Evolutionary conservation across 2,797 vertebrate species (phyloP), one percentile per base, ranked within the genome.

Genomic region (Silurus aristotelis): DNA sequence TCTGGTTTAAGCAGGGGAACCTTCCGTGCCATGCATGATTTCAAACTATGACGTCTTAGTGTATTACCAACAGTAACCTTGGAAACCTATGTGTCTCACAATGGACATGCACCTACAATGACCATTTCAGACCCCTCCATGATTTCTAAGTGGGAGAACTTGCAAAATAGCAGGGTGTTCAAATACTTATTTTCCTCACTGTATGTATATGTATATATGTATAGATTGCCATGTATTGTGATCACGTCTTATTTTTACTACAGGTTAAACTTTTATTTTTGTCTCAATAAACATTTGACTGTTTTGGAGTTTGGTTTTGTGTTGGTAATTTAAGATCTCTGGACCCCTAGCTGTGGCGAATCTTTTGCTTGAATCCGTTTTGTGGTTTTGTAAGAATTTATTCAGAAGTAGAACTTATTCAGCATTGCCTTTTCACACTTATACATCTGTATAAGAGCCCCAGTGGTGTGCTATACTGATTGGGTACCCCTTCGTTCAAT

Each of bases 381-480:
- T 72, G 58, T 80, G 22, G 5, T 73, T n/a, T 52, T 3, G 20
- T 31, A 75, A 64, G 67, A 85, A 38, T 82, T 76, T 76, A 76
- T 70, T 82, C 38, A 61, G 6, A 68, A 1, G 6, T 25, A 86
- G 19, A 20, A n/a, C 55, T 13, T 61, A 63, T 19, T 43, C 15
- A 43, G 17, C 22, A 25, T 15, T 56, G 14, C 9, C 48, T 48
- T 76, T 84, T 55, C n/a, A 25, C 14, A 52, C n/a, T 38, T 7
- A 73, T 2, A 68, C n/a, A 56, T 25, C 14, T 72, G 56, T 83
- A 9, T 46, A 56, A 63, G 43, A 52, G 12, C 25, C 14, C 8
- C 63, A 38, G 43, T 46, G 55, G 81, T 70, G 43, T 38, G 22
- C 25, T 79, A 58, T 38, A 27, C n/a, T 79, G 81, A 63, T 70